Evolutionary conservation across 2,113 vertebrate genomes (phyloP), one percentile per base, ranked within the genome.

Genomic region (Bos taurus): DNA sequence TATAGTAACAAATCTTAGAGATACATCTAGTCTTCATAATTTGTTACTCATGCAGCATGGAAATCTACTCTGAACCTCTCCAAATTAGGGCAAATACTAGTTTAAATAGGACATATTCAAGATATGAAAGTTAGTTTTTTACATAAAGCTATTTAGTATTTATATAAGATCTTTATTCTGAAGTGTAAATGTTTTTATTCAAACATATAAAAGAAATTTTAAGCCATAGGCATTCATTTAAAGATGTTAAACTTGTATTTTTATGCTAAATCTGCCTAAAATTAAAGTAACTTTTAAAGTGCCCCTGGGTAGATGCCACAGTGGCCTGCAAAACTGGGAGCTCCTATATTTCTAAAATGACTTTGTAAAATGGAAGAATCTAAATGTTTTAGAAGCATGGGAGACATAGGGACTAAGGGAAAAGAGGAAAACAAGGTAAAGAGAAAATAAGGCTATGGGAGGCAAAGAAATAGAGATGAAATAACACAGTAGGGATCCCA

Each of bases 201-300:
- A 88, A 91, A 60, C 3, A 57, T 43, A 71, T 57, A 91, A 85
- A 78, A 64, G 16, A 87, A 92, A 88, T 91, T 82, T 85, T 52
- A 90, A 97, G 62, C 9, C 12, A 3, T 28, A 85, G 89, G n/a
- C 46, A 59, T 77, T 96, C 52, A 64, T 74, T 96, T 56, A 57
- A 6, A 95, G n/a, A 48, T 74, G 12, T 80, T 88, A 86, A 30
- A 78, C 1, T 67, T 92, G 26, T 64, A 85, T 48, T 85, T 71
- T 92, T 15, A 30, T 85, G 52, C 74, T 82, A 80, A 36, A 93
- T 36, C 46, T 88, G 3, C 17, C 50, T 94, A 94, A 95, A 93
- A 91, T 59, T 82, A 93, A 96, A n/a, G 7, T 71, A 57, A 85
- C 9, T 74, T 98, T 94, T 91, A 21, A 96, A 81, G 17, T 85